A percentile compares a stretch with the other conserved stretches of the same genome.
Conservation (phyloP, 2,797 vertebrate genomes). For the Phalloptychus januarius region DNA sequence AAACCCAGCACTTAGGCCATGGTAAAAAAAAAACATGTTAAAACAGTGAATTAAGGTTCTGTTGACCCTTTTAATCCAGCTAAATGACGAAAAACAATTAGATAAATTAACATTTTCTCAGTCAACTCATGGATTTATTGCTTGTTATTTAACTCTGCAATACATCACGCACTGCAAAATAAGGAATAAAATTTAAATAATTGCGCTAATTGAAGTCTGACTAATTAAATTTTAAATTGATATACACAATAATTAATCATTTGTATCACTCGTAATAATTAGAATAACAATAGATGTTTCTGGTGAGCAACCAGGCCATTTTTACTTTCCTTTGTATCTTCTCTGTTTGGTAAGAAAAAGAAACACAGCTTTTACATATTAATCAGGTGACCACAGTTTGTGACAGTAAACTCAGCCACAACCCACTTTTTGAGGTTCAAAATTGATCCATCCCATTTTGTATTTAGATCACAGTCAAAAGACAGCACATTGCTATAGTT, state of each 20-base stretch:
- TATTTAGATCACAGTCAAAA: constrained; percentile 30
- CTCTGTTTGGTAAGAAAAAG: constrained; percentile 13
- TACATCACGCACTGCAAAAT: constrained; percentile 30
- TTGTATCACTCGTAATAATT: background rate
- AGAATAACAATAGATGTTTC: constrained; percentile 16
- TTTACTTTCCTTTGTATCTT: background rate
- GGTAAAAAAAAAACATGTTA: background rate
- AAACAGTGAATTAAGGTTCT: background rate
- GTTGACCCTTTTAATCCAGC: constrained; percentile 17
- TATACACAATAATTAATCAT: constrained; percentile 1
- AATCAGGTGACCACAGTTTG: constrained; percentile 35
- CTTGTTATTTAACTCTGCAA: constrained; percentile 16
- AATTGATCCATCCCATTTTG: constrained; percentile 17
- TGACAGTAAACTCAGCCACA: constrained; percentile 18
- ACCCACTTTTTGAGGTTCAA: constrained; percentile 16
- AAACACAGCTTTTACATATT: constrained; percentile 15
- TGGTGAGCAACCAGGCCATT: background rate
- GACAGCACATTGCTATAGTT: constrained; percentile 3
- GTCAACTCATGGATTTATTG: constrained; percentile 29
- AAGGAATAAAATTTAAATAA: constrained; percentile 20
- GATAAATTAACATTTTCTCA: constrained; percentile 27
- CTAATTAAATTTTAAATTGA: constrained; percentile 22
- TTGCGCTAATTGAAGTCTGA: constrained; percentile 20
- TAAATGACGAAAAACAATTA: constrained; percentile 20
- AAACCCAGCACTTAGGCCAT: background rate